Conservation (phyloP, 2,113 vertebrate species). For the Cynopterus brachyotis region DNA sequence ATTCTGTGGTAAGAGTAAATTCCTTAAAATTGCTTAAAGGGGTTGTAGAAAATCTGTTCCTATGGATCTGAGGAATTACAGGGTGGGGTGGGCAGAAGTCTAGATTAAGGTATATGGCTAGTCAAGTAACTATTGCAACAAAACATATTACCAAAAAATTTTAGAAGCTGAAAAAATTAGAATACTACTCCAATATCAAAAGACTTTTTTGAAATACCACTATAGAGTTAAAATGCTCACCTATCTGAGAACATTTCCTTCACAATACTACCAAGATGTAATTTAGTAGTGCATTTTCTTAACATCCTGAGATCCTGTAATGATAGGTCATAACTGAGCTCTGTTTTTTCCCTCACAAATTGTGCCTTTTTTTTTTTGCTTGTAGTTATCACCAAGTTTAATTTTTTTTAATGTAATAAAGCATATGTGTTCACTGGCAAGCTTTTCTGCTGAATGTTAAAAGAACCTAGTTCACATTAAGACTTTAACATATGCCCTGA, state of each 20-base stretch:
- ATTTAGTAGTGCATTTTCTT: constrained; percentile 48
- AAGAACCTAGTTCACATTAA: background rate
- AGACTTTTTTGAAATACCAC: constrained; percentile 20
- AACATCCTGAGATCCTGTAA: constrained; percentile 61
- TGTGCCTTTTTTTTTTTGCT: constrained; percentile 12
- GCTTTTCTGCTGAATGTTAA: constrained; percentile 5
- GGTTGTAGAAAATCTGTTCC: background rate
- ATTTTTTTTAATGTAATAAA: background rate
- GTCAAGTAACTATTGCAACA: background rate
- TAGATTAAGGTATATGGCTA: constrained; percentile 11
- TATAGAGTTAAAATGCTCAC: constrained; percentile 42
- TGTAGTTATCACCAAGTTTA: constrained; percentile 4
- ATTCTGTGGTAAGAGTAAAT: background rate
- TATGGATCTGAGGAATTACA: constrained; percentile 5
- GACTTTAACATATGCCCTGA: background rate
- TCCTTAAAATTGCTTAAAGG: constrained; percentile 22
- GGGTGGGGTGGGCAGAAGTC: background rate
- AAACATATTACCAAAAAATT: background rate
- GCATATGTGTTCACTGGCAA: background rate
- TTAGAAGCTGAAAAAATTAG: constrained; percentile 46
- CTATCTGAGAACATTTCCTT: constrained; percentile 40
- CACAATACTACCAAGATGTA: constrained; percentile 12
- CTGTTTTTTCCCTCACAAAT: background rate
- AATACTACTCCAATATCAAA: constrained; percentile 22
- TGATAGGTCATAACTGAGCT: constrained; percentile 44